These are phyloP conservation scores for Agriotes lineatus DNA, from an alignment of 2,888 invertebrate species.

Conservation along the genomic window DNA sequence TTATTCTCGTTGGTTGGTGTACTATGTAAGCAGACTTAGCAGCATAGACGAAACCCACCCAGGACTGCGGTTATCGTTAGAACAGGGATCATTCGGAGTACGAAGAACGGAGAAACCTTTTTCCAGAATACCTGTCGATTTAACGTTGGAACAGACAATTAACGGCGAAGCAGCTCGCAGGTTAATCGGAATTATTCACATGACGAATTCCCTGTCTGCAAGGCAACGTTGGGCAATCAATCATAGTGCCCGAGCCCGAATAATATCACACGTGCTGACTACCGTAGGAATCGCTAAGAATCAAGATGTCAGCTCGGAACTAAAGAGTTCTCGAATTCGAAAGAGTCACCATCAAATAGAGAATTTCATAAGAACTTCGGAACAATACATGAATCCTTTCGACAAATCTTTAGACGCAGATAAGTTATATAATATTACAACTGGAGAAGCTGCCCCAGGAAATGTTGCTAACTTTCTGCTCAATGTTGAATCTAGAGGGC, in stretches of 20 bases:
- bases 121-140: conserved; percentile 47
- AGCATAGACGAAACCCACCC: conserved; percentile 44
- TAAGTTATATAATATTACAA: conserved; percentile 11
- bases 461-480: conserved; percentile 42
- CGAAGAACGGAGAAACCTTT: conserved; percentile 49
- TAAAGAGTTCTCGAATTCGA: neutral
- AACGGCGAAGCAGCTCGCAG: conserved; percentile 52
- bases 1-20: conserved; percentile 46
- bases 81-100: conserved; percentile 49
- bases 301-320: neutral
- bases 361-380: neutral
- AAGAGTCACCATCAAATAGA: neutral
- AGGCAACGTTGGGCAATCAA: conserved; percentile 52
- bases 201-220: conserved; percentile 49
- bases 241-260: conserved; percentile 47
- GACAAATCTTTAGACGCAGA: neutral
- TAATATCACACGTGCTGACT: conserved; percentile 37
- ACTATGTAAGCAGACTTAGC: conserved; percentile 42
- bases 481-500: conserved; percentile 38
- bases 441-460: conserved; percentile 39
- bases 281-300: neutral
- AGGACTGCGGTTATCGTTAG: conserved; percentile 41
- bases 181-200: conserved; percentile 45
- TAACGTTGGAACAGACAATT: conserved; percentile 52
- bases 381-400: neutral